phyloP scores from a whole-genome alignment of 2,888 invertebrate species.

The Ichneumon xanthorius region DNA sequence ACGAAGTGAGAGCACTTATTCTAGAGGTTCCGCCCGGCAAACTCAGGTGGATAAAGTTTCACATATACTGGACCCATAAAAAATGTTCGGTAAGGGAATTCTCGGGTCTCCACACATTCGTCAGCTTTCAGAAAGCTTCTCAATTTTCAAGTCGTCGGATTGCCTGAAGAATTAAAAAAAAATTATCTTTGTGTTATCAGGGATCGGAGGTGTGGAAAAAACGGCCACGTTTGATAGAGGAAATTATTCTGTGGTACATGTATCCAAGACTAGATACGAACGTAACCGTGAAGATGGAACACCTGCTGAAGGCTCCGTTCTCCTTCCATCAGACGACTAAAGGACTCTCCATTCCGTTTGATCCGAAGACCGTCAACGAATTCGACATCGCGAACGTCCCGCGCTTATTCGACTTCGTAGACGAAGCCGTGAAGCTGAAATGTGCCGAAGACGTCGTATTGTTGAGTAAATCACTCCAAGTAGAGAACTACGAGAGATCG shows the following conservation, averaged over 20 bases:
- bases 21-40: conserved; percentile 86
- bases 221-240: conserved; percentile 89
- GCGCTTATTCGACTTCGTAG: conserved; percentile 88
- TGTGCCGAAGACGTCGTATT: conserved; percentile 88
- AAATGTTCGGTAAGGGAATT: conserved; percentile 86
- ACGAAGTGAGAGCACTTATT: conserved; percentile 86
- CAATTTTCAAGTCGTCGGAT: not conserved
- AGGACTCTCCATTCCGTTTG: conserved; percentile 95
- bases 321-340: conserved; percentile 99
- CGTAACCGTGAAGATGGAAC: conserved; percentile 97
- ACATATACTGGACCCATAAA: conserved; percentile 85
- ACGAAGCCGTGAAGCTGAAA: conserved; percentile 87
- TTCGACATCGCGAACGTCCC: conserved; percentile 92
- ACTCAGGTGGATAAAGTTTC: conserved; percentile 90
- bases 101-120: not conserved
- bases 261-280: conserved; percentile 98
- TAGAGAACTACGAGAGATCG: conserved; percentile 89
- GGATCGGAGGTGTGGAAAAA: conserved; percentile 86
- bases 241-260: conserved; percentile 95
- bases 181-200: conserved; percentile 82
- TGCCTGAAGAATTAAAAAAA: not conserved
- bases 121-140: not conserved
- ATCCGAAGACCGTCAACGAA: conserved; percentile 88
- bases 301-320: conserved; percentile 99
- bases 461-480: not conserved